Percentiles rank a stretch among this genome's conserved stretches.
Conservation (phyloP, 2,113 vertebrate species). For the Prochilodus magdalenae region DNA sequence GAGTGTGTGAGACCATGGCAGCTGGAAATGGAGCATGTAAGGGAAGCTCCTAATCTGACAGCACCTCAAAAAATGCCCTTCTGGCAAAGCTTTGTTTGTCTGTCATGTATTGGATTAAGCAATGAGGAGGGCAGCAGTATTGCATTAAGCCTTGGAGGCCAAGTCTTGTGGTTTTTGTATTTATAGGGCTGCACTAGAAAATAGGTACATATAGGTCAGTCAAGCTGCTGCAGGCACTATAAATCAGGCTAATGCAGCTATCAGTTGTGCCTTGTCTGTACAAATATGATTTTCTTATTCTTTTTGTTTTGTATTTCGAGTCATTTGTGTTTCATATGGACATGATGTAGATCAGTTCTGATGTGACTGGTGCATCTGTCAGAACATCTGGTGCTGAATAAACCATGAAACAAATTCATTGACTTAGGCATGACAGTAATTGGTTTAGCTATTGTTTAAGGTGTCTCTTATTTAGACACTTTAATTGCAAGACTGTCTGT, state of each 20-base stretch:
- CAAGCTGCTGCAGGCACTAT: not conserved
- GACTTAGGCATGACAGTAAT: too few species aligned
- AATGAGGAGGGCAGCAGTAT: not conserved
- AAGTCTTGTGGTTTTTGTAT: not conserved
- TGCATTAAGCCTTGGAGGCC: not conserved
- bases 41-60: not conserved
- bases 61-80: not conserved
- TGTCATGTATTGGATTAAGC: not conserved
- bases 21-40: not conserved
- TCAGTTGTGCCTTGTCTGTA: not conserved
- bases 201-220: not conserved
- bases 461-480: too few species aligned
- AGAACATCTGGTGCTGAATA: not conserved
- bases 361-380: not conserved
- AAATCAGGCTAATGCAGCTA: not conserved
- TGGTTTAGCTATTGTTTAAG: too few species aligned
- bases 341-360: not conserved
- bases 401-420: too few species aligned
- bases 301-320: not conserved
- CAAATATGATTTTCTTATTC: not conserved
- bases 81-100: not conserved
- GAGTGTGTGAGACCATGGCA: not conserved
- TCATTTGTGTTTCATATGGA: not conserved
- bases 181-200: not conserved
- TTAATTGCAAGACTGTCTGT: too few species aligned